phyloP scores from a whole-genome alignment of 2,888 invertebrate genomes.

The Hypercompe scribonia region DNA sequence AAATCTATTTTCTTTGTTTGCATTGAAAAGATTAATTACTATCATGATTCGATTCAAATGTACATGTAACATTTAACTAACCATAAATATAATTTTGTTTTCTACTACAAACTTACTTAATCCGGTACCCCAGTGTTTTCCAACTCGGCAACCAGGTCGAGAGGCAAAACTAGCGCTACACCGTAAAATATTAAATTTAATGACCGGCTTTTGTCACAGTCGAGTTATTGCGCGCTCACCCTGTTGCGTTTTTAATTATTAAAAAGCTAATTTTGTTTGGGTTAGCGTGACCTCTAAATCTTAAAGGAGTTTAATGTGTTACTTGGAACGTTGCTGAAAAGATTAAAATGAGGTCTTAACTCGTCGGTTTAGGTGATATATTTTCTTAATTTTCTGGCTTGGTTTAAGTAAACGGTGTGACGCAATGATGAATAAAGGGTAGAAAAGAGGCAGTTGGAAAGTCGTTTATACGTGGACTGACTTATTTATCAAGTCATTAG shows the following conservation, averaged over 20 bases:
- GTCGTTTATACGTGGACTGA: not conserved
- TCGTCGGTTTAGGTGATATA: slow-evolving; percentile 6
- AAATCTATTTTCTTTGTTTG: too few species aligned
- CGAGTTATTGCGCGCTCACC: slow-evolving; percentile 53
- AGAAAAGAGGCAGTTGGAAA: not conserved
- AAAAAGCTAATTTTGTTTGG: slow-evolving; percentile 61
- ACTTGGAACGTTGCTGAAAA: slow-evolving; percentile 15
- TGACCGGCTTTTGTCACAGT: slow-evolving; percentile 69
- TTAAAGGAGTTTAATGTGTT: slow-evolving; percentile 26
- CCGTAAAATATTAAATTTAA: slow-evolving; percentile 77
- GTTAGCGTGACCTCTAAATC: slow-evolving; percentile 40
- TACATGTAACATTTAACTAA: not conserved
- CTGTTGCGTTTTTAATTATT: slow-evolving; percentile 64
- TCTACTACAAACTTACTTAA: not conserved
- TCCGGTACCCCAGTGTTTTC: slow-evolving; percentile 16
- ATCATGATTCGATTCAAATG: too few species aligned
- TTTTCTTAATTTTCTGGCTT: not conserved
- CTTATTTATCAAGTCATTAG: not conserved
- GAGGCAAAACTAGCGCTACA: slow-evolving; percentile 61
- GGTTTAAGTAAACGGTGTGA: slow-evolving; percentile 6
- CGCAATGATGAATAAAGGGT: not conserved
- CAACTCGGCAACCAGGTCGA: slow-evolving; percentile 60
- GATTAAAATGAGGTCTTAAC: slow-evolving; percentile 16
- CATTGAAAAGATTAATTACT: too few species aligned
- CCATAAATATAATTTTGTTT: not conserved